Evolutionary conservation across 2,113 vertebrate genomes (phyloP).

Genomic region (Saimiri boliviensis): DNA sequence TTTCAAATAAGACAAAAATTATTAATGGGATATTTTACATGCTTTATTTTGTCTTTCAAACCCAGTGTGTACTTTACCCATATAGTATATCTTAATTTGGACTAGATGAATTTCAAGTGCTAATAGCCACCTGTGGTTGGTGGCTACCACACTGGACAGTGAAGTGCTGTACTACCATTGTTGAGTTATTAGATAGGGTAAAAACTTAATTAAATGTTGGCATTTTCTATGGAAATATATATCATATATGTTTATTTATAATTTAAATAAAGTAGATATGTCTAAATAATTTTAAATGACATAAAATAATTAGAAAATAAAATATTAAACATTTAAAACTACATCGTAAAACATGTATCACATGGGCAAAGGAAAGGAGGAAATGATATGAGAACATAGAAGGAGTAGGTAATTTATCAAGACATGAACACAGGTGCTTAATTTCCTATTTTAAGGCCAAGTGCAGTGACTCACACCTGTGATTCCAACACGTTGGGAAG

Average conservation of each 20-base stretch:
- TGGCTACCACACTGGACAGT: neutral
- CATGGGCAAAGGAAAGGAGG: neutral
- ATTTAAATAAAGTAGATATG: neutral
- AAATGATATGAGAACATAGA: neutral
- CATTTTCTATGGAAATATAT: neutral
- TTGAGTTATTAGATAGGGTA: neutral
- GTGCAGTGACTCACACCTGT: too few relatives aligned
- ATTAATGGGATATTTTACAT: neutral
- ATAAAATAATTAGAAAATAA: neutral
- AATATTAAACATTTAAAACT: neutral
- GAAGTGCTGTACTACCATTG: neutral
- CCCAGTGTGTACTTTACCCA: neutral
- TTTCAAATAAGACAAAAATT: constrained; percentile 22
- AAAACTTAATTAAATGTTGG: neutral
- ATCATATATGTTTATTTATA: neutral
- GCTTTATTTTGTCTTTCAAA: constrained; percentile 18
- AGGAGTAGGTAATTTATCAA: neutral
- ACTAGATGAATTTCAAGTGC: neutral
- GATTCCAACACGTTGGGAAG: too few relatives aligned
- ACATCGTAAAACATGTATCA: neutral
- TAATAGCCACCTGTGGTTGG: neutral
- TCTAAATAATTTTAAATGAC: neutral
- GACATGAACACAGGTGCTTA: neutral
- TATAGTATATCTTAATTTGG: neutral
- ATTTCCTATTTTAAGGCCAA: neutral